Percentiles rank a stretch among this genome's conserved stretches.
phyloP scores from a whole-genome alignment of 2,797 vertebrate genomes.

The Catamblyrhynchus diadema region DNA sequence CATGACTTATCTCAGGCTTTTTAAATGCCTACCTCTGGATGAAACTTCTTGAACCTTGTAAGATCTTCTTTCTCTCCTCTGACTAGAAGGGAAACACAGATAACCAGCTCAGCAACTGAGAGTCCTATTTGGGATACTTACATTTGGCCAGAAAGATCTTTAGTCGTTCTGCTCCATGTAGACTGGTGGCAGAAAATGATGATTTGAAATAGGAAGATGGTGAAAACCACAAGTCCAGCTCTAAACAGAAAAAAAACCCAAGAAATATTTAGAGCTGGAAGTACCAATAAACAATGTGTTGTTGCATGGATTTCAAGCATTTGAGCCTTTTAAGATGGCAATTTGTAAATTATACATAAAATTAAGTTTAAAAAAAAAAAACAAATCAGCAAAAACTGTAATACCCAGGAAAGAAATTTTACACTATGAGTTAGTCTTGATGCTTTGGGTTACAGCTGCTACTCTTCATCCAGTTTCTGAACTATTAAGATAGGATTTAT shows the following conservation, averaged over 20 bases:
- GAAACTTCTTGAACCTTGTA: neutral
- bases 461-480: neutral
- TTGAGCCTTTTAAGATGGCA: neutral
- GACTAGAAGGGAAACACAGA: neutral
- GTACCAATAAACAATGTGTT: neutral
- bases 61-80: neutral
- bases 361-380: neutral
- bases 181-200: neutral
- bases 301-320: neutral
- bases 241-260: neutral
- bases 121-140: neutral
- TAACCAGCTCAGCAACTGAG: neutral
- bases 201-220: neutral
- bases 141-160: neutral
- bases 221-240: neutral
- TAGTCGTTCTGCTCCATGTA: neutral
- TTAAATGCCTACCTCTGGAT: neutral
- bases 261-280: neutral
- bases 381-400: neutral
- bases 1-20: neutral
- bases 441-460: neutral
- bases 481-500: neutral
- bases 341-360: neutral
- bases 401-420: neutral
- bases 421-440: neutral